These are phyloP conservation scores for Aleiodes alternator DNA, from an alignment of 2,888 invertebrate species.

Conservation along the genomic window DNA sequence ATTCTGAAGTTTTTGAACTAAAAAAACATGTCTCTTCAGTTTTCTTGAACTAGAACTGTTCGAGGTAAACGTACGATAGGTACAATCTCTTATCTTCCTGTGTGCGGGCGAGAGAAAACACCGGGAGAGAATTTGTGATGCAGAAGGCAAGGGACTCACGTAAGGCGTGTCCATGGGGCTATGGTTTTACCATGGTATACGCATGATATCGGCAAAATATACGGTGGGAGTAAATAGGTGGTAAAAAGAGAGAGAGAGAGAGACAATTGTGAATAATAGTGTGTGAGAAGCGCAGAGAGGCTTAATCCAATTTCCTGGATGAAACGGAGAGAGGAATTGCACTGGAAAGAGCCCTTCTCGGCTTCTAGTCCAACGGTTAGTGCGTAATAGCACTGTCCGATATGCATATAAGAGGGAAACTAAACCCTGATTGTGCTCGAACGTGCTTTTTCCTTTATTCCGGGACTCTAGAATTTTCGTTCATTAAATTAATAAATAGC, in stretches of 20 bases:
- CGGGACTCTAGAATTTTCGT: not conserved
- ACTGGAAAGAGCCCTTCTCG: no score
- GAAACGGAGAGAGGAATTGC: slow-evolving; percentile 25
- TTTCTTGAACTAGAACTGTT: slow-evolving; percentile 2
- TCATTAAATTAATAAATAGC: not conserved
- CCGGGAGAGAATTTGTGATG: not conserved
- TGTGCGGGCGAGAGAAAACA: slow-evolving; percentile 39
- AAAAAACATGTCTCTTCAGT: not conserved
- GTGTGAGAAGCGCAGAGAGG: not conserved
- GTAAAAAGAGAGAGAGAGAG: not conserved
- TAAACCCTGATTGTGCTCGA: slow-evolving; percentile 12
- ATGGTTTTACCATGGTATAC: slow-evolving; percentile 1
- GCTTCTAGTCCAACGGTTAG: slow-evolving; percentile 29
- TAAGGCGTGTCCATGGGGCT: not conserved
- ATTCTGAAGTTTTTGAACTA: not conserved
- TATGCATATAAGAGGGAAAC: slow-evolving; percentile 41
- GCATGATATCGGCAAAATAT: not conserved
- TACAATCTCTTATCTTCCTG: slow-evolving; percentile 61
- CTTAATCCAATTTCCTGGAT: slow-evolving; percentile 63
- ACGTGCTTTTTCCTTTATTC: not conserved
- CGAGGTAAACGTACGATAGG: slow-evolving; percentile 67
- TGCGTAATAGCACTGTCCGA: slow-evolving; percentile 29
- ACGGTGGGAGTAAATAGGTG: not conserved
- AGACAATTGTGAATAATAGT: not conserved
- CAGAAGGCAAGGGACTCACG: no score